Base-by-base conservation (phyloP, 2,888 invertebrate genomes). In the Tuberolachnus salignus region DNA sequence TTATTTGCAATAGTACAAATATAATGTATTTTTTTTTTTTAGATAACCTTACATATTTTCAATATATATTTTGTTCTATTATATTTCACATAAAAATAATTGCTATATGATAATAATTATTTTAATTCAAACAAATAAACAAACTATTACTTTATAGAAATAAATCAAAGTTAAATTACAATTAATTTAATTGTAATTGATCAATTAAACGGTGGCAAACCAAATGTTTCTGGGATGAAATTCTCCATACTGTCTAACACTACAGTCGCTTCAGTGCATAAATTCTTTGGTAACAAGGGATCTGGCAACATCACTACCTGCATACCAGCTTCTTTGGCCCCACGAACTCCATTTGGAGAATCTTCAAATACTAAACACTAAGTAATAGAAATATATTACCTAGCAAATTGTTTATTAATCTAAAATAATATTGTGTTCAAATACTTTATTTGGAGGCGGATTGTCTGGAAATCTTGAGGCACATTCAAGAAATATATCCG, bases 291-390 rank as follows among this genome's bases (percentile, higher is more conserved):
- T 34, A 89, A 85, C n/a, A 86, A 84, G 8, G 85, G 82, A 85
- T 93, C 93, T 0, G 94, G 94, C 4, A 94, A 91, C 92, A 94
- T 93, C 0, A 94, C 90, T 1, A 89, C 90, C 85, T 93, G 93
- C 95, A 96, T 96, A 9, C 92, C 92, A 0, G 95, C 95, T 23
- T 89, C 88, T n/a, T 89, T 84, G 0, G 91, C 95, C 0, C 93
- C 93, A 49, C 89, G 88, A 0, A 95, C 94, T 0, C 97, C 97
- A 85, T 94, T 94, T 0, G 93, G 92, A 0, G 97, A 93, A 86
- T 97, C 97, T 87, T 97, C 97, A 85, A 96, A 94, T 8, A 95
- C 95, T 69, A 78, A 69, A 84, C 94, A 80, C 74, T 63, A n/a
- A 74, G 42, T 59, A 46, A 64, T 8, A 19, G 4, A 23, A 21